Percentiles rank a stretch among this genome's conserved stretches.
phyloP scores from a whole-genome alignment of 2,113 vertebrate species.

The Regulus satrapa region DNA sequence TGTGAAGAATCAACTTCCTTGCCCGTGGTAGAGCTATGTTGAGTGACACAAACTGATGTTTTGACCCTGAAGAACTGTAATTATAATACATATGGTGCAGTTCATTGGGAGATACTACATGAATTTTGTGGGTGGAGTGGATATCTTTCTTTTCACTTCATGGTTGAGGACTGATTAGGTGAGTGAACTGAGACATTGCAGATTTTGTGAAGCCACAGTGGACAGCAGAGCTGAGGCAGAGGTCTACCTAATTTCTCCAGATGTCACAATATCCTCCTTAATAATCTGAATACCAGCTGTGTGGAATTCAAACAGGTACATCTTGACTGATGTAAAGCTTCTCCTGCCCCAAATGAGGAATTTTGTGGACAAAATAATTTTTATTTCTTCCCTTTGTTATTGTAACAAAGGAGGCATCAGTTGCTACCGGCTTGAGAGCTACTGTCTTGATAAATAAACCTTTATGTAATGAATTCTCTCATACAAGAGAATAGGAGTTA shows the following conservation, averaged over 20 bases:
- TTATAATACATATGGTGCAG: accelerated
- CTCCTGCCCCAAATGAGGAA: neutral
- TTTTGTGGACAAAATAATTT: neutral
- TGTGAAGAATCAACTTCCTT: neutral
- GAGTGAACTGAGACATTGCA: neutral
- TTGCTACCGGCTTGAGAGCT: neutral
- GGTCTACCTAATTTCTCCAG: neutral
- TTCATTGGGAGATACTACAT: neutral
- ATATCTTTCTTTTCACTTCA: neutral
- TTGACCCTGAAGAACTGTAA: neutral
- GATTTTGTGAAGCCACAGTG: neutral
- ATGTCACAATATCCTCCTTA: neutral
- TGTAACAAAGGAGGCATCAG: neutral
- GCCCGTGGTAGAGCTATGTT: neutral
- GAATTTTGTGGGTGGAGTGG: neutral
- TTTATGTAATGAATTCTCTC: neutral
- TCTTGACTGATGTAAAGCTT: neutral
- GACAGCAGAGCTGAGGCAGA: neutral
- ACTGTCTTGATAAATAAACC: neutral
- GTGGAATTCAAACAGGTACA: neutral
- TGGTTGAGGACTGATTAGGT: neutral
- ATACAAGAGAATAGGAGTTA: neutral
- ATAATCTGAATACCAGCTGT: neutral
- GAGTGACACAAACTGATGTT: neutral
- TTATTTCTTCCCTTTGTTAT: neutral